Evolutionary conservation across 2,113 vertebrate species (phyloP), one percentile per base, ranked within the genome.

Genomic region (Podarcis cretensis): DNA sequence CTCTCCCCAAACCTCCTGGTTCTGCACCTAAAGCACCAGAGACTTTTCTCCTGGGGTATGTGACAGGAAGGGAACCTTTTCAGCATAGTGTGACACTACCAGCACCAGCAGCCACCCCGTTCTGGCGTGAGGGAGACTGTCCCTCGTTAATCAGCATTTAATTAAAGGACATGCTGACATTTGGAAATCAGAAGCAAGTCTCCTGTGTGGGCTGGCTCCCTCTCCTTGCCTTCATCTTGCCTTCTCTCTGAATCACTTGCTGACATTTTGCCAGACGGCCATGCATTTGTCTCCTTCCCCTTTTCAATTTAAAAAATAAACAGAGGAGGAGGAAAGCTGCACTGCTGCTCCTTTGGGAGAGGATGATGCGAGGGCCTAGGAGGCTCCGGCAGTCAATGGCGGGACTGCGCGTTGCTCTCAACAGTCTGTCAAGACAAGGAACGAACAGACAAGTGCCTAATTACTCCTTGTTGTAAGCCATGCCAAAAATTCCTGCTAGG

Each of bases 161-260:
- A 96, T 96, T 95, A 96, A 96, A 96, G 93, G 95, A 96, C 95
- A 93, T 93, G 93, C 93, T 96, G 95, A 96, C 95, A 96, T 96
- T 95, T 96, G 93, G 94, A 95, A 95, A 96, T 92, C 89, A 96
- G 95, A 95, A 94, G 69, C 94, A 81, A 91, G 76, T 93, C 94
- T 95, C 93, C 94, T 87, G 92, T 95, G 95, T 95, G 92, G 94
- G 95, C 93, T 93, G 94, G 87, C 90, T 95, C 92, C 89, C 93
- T 93, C 86, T 77, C 63, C 37, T 63, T 77, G 74, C 32, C 65
- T 86, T 93, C 92, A 2, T 81, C 92, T 95, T 76, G 71, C 93
- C 95, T 94, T 91, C 87, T 82, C 92, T 90, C 89, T 95, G 94
- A 96, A 95, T 95, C 95, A 94, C 93, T 96, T 92, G 85, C 93